These are phyloP conservation scores for Eupithecia inturbata DNA, from an alignment of 2,888 invertebrate species.

Conservation along the genomic window DNA sequence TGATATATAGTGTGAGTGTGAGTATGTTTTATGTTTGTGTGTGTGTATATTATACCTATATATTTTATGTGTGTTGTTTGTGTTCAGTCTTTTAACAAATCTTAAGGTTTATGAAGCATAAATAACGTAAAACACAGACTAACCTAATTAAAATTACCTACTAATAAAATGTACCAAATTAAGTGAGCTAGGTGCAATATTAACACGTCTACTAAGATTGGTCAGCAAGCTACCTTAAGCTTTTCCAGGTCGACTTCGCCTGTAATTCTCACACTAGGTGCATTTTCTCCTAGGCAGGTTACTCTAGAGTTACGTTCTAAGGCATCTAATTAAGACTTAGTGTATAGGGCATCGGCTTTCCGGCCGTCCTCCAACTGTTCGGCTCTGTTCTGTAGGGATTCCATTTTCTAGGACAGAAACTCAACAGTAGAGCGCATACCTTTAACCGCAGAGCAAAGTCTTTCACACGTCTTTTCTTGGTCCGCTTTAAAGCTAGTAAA, in stretches of 20 bases:
- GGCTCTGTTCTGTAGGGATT: background rate
- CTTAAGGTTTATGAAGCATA: background rate
- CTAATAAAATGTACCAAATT: no score
- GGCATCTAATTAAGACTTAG: background rate
- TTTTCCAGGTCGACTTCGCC: no score
- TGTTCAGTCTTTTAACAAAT: background rate
- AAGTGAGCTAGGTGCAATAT: no score
- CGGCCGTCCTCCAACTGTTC: background rate
- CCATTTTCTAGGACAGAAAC: constrained; percentile 1
- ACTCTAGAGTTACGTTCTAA: constrained; percentile 9
- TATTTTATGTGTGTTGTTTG: no score
- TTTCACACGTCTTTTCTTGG: background rate
- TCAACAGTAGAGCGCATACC: background rate
- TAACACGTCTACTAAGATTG: no score
- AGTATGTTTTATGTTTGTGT: no score
- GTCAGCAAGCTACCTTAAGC: no score
- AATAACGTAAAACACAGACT: background rate
- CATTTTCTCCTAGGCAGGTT: background rate
- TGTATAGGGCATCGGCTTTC: background rate
- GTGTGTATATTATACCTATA: no score
- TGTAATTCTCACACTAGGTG: no score
- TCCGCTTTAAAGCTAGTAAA: constrained; percentile 4
- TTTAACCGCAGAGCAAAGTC: background rate
- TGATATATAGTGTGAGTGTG: no score
- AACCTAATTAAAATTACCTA: no score